Conservation (phyloP, 2,113 vertebrate genomes). For the Emydocephalus ijimae region DNA sequence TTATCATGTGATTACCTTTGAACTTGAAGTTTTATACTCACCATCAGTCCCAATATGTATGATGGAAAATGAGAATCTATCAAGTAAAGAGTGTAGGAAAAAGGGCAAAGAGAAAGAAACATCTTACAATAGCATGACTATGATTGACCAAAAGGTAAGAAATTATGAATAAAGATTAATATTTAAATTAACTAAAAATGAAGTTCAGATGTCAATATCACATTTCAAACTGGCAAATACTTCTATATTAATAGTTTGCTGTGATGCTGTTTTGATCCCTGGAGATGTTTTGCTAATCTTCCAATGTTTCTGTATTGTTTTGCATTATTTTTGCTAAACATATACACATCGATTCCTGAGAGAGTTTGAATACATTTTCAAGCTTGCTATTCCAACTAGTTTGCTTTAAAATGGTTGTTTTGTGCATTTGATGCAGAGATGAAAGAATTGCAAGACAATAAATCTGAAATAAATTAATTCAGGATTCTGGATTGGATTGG, state of each 20-base stretch:
- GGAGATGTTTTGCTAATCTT: not conserved
- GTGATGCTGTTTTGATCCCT: not conserved
- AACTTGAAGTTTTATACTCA: slow-evolving; percentile 89
- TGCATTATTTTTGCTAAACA: not conserved
- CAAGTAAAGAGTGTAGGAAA: slow-evolving; percentile 74
- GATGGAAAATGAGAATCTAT: slow-evolving; percentile 66
- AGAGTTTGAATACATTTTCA: not conserved
- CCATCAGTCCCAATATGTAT: slow-evolving; percentile 73
- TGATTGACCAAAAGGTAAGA: slow-evolving; percentile 88
- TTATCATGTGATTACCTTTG: slow-evolving; percentile 91
- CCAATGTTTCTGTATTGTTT: not conserved
- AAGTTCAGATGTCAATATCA: not conserved
- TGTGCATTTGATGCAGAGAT: not conserved
- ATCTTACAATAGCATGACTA: slow-evolving; percentile 76
- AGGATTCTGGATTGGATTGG: not conserved
- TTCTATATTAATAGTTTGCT: not conserved
- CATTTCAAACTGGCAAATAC: not conserved
- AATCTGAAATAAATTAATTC: not conserved
- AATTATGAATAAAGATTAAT: not conserved
- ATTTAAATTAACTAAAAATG: not conserved
- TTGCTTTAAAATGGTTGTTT: not conserved
- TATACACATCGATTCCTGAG: not conserved
- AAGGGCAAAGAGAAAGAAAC: slow-evolving; percentile 76
- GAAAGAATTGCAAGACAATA: not conserved
- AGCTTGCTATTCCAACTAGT: not conserved